Evolutionary conservation across 2,888 invertebrate genomes (phyloP), one percentile per base, ranked within the genome.

Genomic region (Physocephala rufipes): DNA sequence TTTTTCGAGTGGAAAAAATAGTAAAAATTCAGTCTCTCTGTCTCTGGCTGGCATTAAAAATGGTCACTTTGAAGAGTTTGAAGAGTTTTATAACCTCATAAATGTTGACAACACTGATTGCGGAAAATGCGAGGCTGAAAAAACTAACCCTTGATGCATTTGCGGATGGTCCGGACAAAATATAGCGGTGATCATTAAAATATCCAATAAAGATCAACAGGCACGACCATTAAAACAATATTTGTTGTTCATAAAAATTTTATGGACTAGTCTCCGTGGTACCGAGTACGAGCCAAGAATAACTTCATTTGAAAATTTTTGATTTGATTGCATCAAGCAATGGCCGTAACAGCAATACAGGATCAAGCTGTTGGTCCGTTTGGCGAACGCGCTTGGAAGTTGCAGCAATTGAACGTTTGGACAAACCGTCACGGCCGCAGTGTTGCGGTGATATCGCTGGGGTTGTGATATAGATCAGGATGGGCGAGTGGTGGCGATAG

Each of bases 11-110:
- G 36, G 36, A 36, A 4, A 36, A 36, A 36, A 36, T 36, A 36
- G 36, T 36, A 36, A 36, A 36, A 36, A 7, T 19, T 49, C 49
- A 13, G n/a, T 49, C 49, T 49, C 5, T 49, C 49, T 49, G 15
- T 49, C 49, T n/a, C 19, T 49, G 28, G 21, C 51, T 26, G 15
- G n/a, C 26, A 51, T 51, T 51, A 53, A 58, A 49, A 51, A 19
- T 13, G 36, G 28, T 51, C 49, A 30, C 51, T 65, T 47, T 51
- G 30, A 65, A 58, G 21, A 58, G 58, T 24, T 16, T 12, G 36
- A 36, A 61, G 65, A 19, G 30, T 65, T 65, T 65, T 65, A 49
- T 49, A 19, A 28, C 51, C 65, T n/a, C 65, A 51, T 65, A 65
- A 65, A 65, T 19, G 51, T 65, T 30, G 30, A 65, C 51, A 65